Evolutionary conservation across 1,140 invertebrate species (phyloP), one percentile per base, ranked within the genome.

Genomic region (Mactra quadrangularis): DNA sequence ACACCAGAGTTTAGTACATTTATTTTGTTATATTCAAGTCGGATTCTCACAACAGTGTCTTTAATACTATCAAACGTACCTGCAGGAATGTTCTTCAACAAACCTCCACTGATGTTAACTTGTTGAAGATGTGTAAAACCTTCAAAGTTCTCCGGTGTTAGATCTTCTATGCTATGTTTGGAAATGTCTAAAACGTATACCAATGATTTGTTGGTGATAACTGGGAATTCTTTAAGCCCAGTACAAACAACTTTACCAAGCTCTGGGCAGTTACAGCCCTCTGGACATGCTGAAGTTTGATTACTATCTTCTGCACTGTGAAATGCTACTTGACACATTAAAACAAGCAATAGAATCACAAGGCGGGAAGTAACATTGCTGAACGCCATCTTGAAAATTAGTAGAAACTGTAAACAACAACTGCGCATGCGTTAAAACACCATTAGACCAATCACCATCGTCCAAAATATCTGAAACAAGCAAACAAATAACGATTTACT

Each of bases 21-120:
- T 6, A 81, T 45, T 31, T 25, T 6, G 45, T 60, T 71, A 27
- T 53, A 35, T 6, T 17, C 15, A 15, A 81, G 25, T 38, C 29
- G 27, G 6, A 81, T 47, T 22, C 29, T 19, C 15, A 41, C 27
- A 38, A 81, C n/a, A n/a, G 77, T 71, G 27, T 57, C 66, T 29
- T 25, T 70, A 13, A 81, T 33, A 41, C 35, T 50, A 53, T 81
- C 77, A 33, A 81, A 81, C 3, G 66, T 57, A 17, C 66, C 77
- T 33, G 60, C 6, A 25, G 47, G 52, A 27, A 81, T 19, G 31
- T n/a, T 57, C 1, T 6, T 19, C 19, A 81, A 13, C 25, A 50
- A 22, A 6, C 53, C 64, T 13, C 22, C 33, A 45, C 11, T 70
- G n/a, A 81, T 22, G 33, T 81, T 29, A 25, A 81, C 41, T 13